Evolutionary conservation across 2,113 vertebrate species (phyloP), one percentile per base, ranked within the genome.

Genomic region (Halcyon malimbica): DNA sequence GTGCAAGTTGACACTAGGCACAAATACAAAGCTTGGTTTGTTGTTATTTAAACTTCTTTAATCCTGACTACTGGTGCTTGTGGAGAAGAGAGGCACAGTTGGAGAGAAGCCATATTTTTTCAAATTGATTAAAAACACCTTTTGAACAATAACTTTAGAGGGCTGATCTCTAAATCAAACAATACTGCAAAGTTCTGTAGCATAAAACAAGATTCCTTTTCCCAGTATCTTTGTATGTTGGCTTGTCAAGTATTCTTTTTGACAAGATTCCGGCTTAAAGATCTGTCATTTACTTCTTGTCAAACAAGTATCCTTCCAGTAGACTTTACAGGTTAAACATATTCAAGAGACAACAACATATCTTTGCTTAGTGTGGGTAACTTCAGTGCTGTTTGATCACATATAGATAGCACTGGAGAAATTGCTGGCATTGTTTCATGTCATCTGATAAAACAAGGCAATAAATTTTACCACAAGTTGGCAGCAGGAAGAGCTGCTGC

Each of bases 361-460:
- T 70, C 44, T 95, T 94, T 94, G 28, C 73, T 92, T 65, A 51
- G 57, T 53, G 77, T 79, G 74, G 28, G 73, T 76, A 78, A 83
- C 59, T 63, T 67, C 12, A 24, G 59, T 94, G 80, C 44, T 57
- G 89, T 90, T 94, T 31, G 70, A 95, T 97, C 69, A 69, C 64
- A 87, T 92, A 96, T 87, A 93, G 82, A 94, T 95, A 86, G 48
- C 51, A 50, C 17, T 64, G 86, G 44, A 79, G 69, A 96, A 94
- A 94, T 60, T 74, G 71, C 21, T 57, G 42, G 42, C 90, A 89
- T 93, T 67, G 59, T 89, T 90, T 93, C 75, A 84, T 73, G 94
- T 97, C 97, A 95, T 97, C 95, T 97, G 97, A 97, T 97, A 96
- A 97, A 96, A 94, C 54, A 75, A 85, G 37, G 74, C 91, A 95